phyloP scores from a whole-genome alignment of 2,888 invertebrate genomes.

The Limnephilus rhombicus region DNA sequence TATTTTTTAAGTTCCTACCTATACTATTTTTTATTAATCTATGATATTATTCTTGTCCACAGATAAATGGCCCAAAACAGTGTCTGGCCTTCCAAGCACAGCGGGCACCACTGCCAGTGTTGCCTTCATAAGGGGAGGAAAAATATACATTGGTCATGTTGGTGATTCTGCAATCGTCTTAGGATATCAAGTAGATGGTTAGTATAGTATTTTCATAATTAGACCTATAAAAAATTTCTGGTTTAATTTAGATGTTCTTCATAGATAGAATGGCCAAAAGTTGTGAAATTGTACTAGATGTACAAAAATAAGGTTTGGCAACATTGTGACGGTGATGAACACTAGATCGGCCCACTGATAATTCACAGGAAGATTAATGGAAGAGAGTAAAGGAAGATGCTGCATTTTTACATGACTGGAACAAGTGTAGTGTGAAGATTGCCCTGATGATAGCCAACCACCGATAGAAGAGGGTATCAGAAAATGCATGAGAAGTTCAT shows the following conservation, averaged over 20 bases:
- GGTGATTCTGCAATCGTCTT: slow-evolving; percentile 98
- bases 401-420: too few species aligned
- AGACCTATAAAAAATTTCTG: background rate
- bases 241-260: background rate
- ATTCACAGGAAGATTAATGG: too few species aligned
- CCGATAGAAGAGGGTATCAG: too few species aligned
- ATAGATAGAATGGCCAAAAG: too few species aligned
- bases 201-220: slow-evolving; percentile 64
- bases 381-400: too few species aligned
- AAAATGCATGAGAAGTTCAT: too few species aligned
- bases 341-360: too few species aligned
- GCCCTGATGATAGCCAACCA: too few species aligned
- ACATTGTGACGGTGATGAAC: too few species aligned
- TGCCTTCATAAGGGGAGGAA: slow-evolving; percentile 94
- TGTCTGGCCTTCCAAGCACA: slow-evolving; percentile 95
- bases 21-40: background rate
- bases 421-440: too few species aligned
- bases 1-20: background rate
- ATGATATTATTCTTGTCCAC: slow-evolving; percentile 67
- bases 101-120: slow-evolving; percentile 98
- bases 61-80: slow-evolving; percentile 98
- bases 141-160: slow-evolving; percentile 98
- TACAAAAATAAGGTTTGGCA: too few species aligned
- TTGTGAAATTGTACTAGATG: too few species aligned
- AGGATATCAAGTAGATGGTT: slow-evolving; percentile 86